Evolutionary conservation across 2,113 vertebrate species (phyloP), one percentile per base, ranked within the genome.

Genomic region (Gavialis gangeticus): DNA sequence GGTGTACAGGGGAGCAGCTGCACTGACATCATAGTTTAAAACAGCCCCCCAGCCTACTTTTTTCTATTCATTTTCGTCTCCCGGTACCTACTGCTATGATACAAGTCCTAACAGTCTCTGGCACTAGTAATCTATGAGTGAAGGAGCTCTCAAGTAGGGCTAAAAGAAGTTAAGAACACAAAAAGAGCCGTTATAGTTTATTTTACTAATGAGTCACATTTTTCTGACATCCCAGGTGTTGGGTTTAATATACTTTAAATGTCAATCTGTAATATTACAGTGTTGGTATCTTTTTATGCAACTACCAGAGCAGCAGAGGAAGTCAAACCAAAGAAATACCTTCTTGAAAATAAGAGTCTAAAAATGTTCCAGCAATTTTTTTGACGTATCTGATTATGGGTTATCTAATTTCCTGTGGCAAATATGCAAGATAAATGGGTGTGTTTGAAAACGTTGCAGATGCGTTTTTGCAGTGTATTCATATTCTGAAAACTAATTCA

Each of bases 151-250:
- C 82, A 90, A 76, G 73, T 64, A 96, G 25, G 69, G 28, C 88
- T 88, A 91, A 93, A 57, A 90, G 64, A 84, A 92, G 86, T 94
- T 96, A 93, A 91, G 85, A 84, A 84, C 86, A 54, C 75, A 97
- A 96, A 92, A 34, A 57, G 79, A 92, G 77, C 69, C 77, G 81
- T 95, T 94, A 92, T 19, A 16, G 24, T 89, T 64, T 95, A 84
- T 87, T 93, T 97, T 96, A 96, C 96, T 96, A 87, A 95, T 94
- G 82, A 94, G 37, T 18, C 64, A 19, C 77, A 69, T 95, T 76
- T 67, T 91, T 67, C 87, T 93, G 80, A 27, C 34, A 78, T 96
- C 89, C 93, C 82, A 59, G 25, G 22, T 92, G 75, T 87, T 87
- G 84, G 94, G 63, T 79, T 91, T 5, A 12, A 12, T 75, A 88